Base-by-base conservation (phyloP, 2,888 invertebrate genomes). In the Amphipoea lucens region DNA sequence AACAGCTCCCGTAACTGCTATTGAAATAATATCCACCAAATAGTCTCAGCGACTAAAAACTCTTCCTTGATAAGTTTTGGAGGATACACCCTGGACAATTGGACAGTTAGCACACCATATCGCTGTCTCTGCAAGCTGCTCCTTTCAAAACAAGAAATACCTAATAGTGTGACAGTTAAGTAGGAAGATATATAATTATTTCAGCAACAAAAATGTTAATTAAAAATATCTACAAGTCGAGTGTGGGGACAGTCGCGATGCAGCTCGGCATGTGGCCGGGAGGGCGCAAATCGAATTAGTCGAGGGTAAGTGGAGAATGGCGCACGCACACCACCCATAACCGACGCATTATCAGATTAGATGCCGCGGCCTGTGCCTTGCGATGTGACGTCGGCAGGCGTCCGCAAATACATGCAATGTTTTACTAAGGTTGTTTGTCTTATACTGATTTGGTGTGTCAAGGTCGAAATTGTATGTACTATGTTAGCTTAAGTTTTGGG, bases 331-430 rank as follows among this genome's bases (percentile, higher is more conserved):
- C 91, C 90, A 91, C 90, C 93, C 93, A 93, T 94, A 94, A 93
- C 93, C 91, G 88, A 90, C 90, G 91, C 93, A 92, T 94, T 94
- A 94, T 94, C 92, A 87, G 92, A 94, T 94, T 94, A 94, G 86
- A 86, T 82, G 82, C 85, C 85, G 71, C 87, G 74, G 87, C 71
- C 63, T 84, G 87, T 54, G 85, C 76, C 85, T 78, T 87, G 81
- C 40, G 71, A 72, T 57, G 90, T 88, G 90, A 89, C 87, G 84
- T 81, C 88, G 84, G 79, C 78, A 83, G 86, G 87, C 88, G 84
- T 86, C 85, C 82, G 82, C 79, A 81, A 87, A 85, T 84, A 90
- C 85, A 89, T 90, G 88, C 87, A 86, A 86, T 86, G 85, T 82
- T 82, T 88, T 89, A 81, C 81, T 75, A 88, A 89, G 81, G 80